Base-by-base conservation (phyloP, 2,888 invertebrate species). In the Trachelus troglodyta region DNA sequence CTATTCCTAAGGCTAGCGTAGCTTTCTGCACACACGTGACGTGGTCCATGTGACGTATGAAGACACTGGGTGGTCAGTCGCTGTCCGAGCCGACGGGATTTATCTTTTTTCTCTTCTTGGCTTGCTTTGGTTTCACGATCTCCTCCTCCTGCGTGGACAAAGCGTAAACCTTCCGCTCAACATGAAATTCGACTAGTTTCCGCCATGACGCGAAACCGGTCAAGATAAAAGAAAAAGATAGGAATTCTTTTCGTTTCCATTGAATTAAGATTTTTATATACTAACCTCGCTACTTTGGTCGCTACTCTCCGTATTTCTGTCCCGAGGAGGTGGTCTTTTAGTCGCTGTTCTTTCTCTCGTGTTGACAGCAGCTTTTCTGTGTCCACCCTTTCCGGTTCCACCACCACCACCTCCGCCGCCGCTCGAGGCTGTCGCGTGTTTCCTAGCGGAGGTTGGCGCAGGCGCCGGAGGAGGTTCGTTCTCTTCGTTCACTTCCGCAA, bases 81-180 rank as follows among this genome's bases (percentile, higher is more conserved):
- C 97, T 98, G 92, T 98, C 98, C 84, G 97, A 97, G 91, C 96
- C 95, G 79, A 96, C 95, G 77, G 91, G 90, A 84, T 92, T 92
- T 75, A 93, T 90, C 93, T 97, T 97, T 95, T 97, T 97, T 92
- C 98, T 94, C 91, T 97, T 96, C 92, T 98, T 98, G 82, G 97
- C 96, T 92, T 96, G 96, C 92, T 97, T 97, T 87, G 96, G 96
- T 92, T 97, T 97, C 34, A 97, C 95, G 90, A 97, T 96, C 93
- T 97, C 97, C 92, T 98, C 98, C 91, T 98, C 96, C 95, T 97
- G 92, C 69, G 31, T 15, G 56, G 56, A 56, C 23, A 56, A 56
- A 56, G 23, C 56, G 56, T 23, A 56, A 56, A 56, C 56, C 56
- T 56, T 56, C 56, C 9, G 9, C 56, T 56, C 56, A 56, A 56